A percentile compares a stretch with the other conserved stretches of the same genome.
These are phyloP conservation scores for Mobula hypostoma DNA, from an alignment of 2,113 vertebrate species.

Conservation along the genomic window DNA sequence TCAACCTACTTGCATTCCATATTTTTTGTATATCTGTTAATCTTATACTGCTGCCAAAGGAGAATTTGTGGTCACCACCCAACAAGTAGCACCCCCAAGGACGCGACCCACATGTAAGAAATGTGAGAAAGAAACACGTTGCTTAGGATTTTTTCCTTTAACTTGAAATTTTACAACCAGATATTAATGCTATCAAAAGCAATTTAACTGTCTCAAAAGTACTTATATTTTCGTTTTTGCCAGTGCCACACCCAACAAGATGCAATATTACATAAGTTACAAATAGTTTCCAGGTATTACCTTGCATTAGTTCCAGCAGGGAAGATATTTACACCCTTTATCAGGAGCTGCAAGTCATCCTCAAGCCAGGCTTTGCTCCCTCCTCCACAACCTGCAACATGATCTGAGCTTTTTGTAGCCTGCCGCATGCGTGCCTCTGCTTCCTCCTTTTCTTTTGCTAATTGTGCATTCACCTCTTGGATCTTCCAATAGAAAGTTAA, in stretches of 20 bases:
- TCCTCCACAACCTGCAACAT: slow-evolving; percentile 65
- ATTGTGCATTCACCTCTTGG: slow-evolving; percentile 80
- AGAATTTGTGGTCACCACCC: neutral
- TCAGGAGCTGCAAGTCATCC: slow-evolving; percentile 89
- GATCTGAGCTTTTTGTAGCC: slow-evolving; percentile 71
- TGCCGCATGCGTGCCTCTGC: slow-evolving; percentile 83
- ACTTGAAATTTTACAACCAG: neutral
- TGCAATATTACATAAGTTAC: neutral
- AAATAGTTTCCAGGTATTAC: slow-evolving; percentile 49
- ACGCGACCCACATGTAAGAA: neutral
- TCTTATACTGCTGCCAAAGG: neutral
- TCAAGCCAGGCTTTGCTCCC: slow-evolving; percentile 87
- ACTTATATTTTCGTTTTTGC: neutral
- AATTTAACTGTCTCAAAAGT: neutral
- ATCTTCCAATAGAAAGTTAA: slow-evolving; percentile 58
- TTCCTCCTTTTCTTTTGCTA: slow-evolving; percentile 80
- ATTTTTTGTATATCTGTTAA: neutral
- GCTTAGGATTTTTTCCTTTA: neutral
- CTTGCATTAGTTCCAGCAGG: slow-evolving; percentile 95
- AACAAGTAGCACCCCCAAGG: too few relatives aligned
- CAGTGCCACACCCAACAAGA: neutral
- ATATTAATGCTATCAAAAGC: neutral
- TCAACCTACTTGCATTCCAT: neutral
- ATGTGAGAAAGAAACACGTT: neutral
- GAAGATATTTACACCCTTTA: slow-evolving; percentile 97